Base-by-base conservation (phyloP, 1,140 invertebrate species). In the Nasonia longicornis region DNA sequence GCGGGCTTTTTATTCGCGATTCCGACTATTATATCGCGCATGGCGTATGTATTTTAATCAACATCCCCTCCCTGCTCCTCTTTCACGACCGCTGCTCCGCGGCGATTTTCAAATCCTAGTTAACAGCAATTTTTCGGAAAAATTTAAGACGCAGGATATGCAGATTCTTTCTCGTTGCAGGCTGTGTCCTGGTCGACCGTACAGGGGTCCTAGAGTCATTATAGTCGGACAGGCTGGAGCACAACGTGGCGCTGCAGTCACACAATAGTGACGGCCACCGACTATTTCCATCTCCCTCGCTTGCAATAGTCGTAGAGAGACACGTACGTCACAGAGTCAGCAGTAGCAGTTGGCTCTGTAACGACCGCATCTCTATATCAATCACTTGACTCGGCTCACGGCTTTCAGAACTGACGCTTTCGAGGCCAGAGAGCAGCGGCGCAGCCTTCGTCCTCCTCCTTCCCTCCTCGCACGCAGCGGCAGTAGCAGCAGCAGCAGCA, bases 361-460 rank as follows among this genome's bases (percentile, higher is more conserved):
- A 85, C 84, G 86, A 89, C 87, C 88, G 86, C 87, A 87, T 88
- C 89, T 90, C 90, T 90, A 91, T 91, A 90, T 91, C 90, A 91
- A 91, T 91, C 90, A 91, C 88, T 89, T 90, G 82, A 85, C 85
- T 87, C 85, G 86, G 85, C 11, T 84, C 52, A 58, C 85, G 86
- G 85, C 84, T 86, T 86, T 87, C 86, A 67, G 66, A 38, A 42
- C 42, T 84, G 84, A 84, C 86, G 83, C 87, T 58, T 58, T 58
- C 52, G 52, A 58, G 52, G 52, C 52, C 52, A 58, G 52, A 58
- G 52, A n/a, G 52, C 87, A 87, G 86, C 85, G 84, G 86, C 85
- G 84, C 81, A 82, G 75, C 79, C 77, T 82, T 80, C 81, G 81
- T 82, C 35, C 74, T 78, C 80, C 82, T 85, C 85, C 84, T 80